phyloP scores from a whole-genome alignment of 2,113 vertebrate species.

The Coracopsis vasa region DNA sequence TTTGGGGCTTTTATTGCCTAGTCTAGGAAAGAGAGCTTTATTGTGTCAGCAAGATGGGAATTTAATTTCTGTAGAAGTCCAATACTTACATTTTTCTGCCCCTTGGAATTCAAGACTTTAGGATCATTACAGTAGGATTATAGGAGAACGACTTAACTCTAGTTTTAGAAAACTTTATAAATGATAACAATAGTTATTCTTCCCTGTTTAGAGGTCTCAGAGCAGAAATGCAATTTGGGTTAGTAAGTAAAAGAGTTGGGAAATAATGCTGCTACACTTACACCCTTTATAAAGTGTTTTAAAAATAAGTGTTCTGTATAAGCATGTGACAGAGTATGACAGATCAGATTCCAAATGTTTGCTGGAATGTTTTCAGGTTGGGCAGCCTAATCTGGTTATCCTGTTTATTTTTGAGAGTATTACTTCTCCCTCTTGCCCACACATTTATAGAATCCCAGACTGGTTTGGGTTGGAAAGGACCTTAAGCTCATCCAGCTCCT shows the following conservation, averaged over 20 bases:
- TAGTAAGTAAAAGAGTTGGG: neutral
- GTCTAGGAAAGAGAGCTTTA: neutral
- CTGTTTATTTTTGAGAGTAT: neutral
- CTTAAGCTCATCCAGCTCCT: neutral
- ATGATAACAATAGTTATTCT: neutral
- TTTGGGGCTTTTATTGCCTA: neutral
- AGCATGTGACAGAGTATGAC: neutral
- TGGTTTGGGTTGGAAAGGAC: neutral
- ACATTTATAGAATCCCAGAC: neutral
- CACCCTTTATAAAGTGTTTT: neutral
- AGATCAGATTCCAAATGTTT: neutral
- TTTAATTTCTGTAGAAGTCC: neutral
- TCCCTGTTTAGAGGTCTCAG: neutral
- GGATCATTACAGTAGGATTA: neutral
- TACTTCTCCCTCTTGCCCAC: fast-evolving
- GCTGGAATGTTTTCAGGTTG: neutral
- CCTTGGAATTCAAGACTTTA: neutral
- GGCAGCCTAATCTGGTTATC: neutral
- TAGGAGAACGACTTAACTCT: neutral
- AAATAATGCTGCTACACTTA: neutral
- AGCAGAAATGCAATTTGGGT: neutral
- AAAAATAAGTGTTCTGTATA: neutral
- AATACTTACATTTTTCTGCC: neutral
- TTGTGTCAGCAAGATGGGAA: neutral
- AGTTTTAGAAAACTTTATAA: neutral